Conservation (phyloP, 92 coral and sea anemone species). For the Actinernus sp. region DNA sequence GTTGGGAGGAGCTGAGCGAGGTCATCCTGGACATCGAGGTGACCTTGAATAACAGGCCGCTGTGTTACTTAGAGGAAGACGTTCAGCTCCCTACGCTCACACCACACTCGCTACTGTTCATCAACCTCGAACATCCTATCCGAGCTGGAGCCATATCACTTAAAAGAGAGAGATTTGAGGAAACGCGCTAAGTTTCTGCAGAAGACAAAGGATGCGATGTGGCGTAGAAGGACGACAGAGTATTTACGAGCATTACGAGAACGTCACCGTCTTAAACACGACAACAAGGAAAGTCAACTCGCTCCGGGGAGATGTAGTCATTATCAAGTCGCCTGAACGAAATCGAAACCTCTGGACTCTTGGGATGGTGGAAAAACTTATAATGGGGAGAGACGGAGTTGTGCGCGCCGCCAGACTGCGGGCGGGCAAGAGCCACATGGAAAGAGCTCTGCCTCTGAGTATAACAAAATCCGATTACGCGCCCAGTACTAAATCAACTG, state of each 20-base stretch:
- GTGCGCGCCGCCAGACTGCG: slow-evolving; percentile 28
- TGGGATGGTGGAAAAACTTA: slow-evolving; percentile 18
- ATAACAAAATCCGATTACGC: too few relatives aligned
- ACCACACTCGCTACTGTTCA: slow-evolving; percentile 22
- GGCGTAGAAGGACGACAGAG: slow-evolving; percentile 32
- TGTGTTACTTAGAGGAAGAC: slow-evolving; percentile 17
- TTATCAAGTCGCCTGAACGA: slow-evolving; percentile 24
- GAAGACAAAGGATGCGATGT: slow-evolving; percentile 32
- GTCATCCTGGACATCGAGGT: slow-evolving; percentile 30
- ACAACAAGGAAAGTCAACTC: background rate
- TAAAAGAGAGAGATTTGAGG: slow-evolving; percentile 11
- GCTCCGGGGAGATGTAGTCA: slow-evolving; percentile 16
- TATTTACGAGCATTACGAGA: slow-evolving; percentile 35
- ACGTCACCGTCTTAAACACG: slow-evolving; percentile 26
- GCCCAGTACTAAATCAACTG: too few relatives aligned
- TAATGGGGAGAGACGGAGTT: slow-evolving; percentile 42
- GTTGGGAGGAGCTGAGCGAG: slow-evolving; percentile 31
- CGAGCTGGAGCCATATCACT: slow-evolving; percentile 7
- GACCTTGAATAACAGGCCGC: slow-evolving; percentile 25
- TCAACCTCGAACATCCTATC: slow-evolving; percentile 32
- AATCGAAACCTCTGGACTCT: slow-evolving; percentile 45
- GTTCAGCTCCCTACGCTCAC: slow-evolving; percentile 25
- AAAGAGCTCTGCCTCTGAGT: too few relatives aligned
- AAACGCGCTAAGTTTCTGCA: slow-evolving; percentile 15
- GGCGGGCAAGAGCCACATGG: slow-evolving; percentile 27